Base-by-base conservation (phyloP, 2,797 vertebrate species). In the Melanotaenia maccullochi region DNA sequence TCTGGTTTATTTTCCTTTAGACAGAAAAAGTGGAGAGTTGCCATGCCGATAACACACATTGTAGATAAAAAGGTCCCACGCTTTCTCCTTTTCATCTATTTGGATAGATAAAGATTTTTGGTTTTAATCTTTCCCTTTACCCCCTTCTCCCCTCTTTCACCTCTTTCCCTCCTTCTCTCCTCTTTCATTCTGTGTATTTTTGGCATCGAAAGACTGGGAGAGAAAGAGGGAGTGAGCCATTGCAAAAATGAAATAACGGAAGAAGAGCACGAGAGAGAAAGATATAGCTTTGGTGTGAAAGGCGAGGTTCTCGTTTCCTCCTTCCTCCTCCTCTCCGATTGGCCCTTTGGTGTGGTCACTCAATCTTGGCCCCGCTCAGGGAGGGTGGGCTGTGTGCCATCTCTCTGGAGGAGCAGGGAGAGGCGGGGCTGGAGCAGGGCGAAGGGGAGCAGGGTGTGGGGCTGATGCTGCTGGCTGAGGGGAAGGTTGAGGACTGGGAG, bases 361-460 rank as follows among this genome's bases (percentile, higher is more conserved):
- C 94, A 1, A 94, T 93, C 92, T 96, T 96, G 87, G 94, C 90
- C 72, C 94, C 94, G 62, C 92, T 95, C 88, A 95, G 91, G 81
- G 94, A 93, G 70, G 95, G 92, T 51, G 95, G 93, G 93, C 88
- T 86, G 92, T 93, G 95, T 91, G 84, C 94, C 90, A 94, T 88
- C 88, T 95, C 94, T 32, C 87, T 93, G 90, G 93, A 95, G 91
- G 93, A 94, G 87, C 93, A 95, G 88, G 93, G 95, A 83, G 94
- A 95, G 89, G 88, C 78, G 56, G 94, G 93, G 87, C 94, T 95
- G 5, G 94, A 94, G 89, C 94, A 95, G 61, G 94, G 94, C 25
- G 94, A 95, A 1, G 94, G 95, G 88, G 94, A 95, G 73, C 94
- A 95, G n/a, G 93, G 95, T 4, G 95, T 93, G 33, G 95, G 96